phyloP scores from a whole-genome alignment of 2,888 invertebrate species.

The Colletes collaris region DNA sequence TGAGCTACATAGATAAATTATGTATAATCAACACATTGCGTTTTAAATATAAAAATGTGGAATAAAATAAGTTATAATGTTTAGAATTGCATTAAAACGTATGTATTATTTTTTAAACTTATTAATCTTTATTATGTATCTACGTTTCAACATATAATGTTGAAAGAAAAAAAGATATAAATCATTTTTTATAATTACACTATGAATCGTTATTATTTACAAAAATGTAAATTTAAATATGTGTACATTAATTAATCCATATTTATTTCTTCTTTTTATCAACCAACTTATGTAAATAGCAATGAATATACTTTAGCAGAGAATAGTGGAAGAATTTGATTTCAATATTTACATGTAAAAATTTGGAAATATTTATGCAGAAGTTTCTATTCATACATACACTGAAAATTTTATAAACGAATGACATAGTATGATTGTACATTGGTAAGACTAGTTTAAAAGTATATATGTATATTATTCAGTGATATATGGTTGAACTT shows the following conservation, averaged over 20 bases:
- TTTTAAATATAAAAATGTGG: not conserved
- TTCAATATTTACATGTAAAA: slow-evolving; percentile 44
- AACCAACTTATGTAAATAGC: slow-evolving; percentile 30
- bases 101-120: slow-evolving; percentile 4
- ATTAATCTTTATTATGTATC: slow-evolving; percentile 18
- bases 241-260: not conserved
- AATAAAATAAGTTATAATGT: not conserved
- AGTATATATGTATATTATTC: not conserved
- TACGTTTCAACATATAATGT: slow-evolving; percentile 13
- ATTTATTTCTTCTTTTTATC: slow-evolving; percentile 35
- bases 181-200: slow-evolving; percentile 4
- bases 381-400: slow-evolving; percentile 23
- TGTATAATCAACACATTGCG: not conserved
- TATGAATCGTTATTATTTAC: slow-evolving; percentile 15
- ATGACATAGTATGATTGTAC: slow-evolving; percentile 39
- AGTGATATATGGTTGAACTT: not conserved
- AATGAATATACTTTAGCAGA: not conserved
- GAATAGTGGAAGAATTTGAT: slow-evolving; percentile 34
- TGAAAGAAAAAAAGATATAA: not conserved
- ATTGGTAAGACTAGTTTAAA: slow-evolving; percentile 41
- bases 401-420: slow-evolving; percentile 27
- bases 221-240: slow-evolving; percentile 15
- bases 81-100: slow-evolving; percentile 4
- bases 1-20: not conserved
- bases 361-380: slow-evolving; percentile 22